phyloP scores from a whole-genome alignment of 2,113 vertebrate genomes.

The Malurus alboscapulatus region DNA sequence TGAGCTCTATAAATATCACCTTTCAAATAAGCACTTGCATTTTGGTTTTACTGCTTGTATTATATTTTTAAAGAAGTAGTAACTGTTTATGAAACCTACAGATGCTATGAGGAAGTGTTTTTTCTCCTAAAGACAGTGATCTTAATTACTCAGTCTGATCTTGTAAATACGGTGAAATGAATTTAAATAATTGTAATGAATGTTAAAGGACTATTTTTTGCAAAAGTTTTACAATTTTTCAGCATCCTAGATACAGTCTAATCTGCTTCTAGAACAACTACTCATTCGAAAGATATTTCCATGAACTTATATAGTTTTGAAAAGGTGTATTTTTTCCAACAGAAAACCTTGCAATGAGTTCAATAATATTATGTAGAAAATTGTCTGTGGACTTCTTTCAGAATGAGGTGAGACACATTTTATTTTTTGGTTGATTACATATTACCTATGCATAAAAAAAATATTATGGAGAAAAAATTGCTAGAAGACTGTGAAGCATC shows the following conservation, averaged over 20 bases:
- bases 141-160: not conserved
- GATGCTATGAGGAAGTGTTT: not conserved
- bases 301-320: not conserved
- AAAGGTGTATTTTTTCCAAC: not conserved
- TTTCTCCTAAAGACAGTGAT: not conserved
- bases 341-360: not conserved
- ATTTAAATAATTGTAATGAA: not conserved
- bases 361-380: not conserved
- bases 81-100: not conserved
- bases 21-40: not conserved
- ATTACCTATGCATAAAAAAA: not conserved
- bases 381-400: not conserved
- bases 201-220: not conserved
- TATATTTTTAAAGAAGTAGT: not conserved
- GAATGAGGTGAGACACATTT: not conserved
- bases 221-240: not conserved
- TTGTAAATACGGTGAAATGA: not conserved
- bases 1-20: not conserved
- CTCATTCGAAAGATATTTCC: not conserved
- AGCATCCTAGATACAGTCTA: not conserved
- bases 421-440: not conserved
- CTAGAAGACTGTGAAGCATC: not conserved
- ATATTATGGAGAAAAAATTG: not conserved
- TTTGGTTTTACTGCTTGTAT: not conserved
- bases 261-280: not conserved